A percentile compares a stretch with the other conserved stretches of the same genome.
Conservation (phyloP, 2,113 vertebrate genomes). For the Saimiri boliviensis region DNA sequence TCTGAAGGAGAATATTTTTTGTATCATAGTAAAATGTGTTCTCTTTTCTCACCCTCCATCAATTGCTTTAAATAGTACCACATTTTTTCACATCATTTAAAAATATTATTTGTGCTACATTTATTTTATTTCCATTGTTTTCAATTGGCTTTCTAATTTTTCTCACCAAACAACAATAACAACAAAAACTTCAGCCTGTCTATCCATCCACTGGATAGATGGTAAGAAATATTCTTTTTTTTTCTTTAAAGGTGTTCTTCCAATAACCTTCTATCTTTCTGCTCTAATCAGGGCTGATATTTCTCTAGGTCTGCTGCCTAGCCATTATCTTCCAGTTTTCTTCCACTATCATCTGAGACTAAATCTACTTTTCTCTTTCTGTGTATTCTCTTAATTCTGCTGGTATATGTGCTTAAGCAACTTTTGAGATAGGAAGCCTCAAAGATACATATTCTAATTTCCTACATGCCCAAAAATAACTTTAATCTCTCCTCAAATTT, state of each 20-base stretch:
- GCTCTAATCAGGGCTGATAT: neutral
- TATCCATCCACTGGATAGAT: neutral
- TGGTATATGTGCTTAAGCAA: neutral
- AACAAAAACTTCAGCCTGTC: neutral
- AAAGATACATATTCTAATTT: conserved; percentile 38
- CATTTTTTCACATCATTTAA: neutral
- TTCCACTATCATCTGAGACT: neutral
- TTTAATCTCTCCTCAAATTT: neutral
- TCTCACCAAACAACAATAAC: neutral
- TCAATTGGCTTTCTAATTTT: neutral
- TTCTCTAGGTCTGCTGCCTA: neutral
- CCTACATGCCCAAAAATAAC: conserved; percentile 1
- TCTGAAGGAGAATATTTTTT: conserved; percentile 32
- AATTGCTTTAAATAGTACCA: neutral
- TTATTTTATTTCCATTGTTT: conserved; percentile 19
- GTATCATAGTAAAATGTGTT: conserved; percentile 16
- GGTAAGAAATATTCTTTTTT: neutral
- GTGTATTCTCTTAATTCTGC: conserved; percentile 9
- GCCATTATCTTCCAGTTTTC: conserved; percentile 2
- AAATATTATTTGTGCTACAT: neutral
- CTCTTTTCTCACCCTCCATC: neutral
- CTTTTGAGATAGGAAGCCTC: conserved; percentile 5
- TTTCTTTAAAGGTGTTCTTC: neutral
- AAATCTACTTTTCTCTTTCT: neutral
- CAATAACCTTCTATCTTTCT: neutral